Evolutionary conservation across 2,888 invertebrate species (phyloP).

Genomic region (Mythimna impura): DNA sequence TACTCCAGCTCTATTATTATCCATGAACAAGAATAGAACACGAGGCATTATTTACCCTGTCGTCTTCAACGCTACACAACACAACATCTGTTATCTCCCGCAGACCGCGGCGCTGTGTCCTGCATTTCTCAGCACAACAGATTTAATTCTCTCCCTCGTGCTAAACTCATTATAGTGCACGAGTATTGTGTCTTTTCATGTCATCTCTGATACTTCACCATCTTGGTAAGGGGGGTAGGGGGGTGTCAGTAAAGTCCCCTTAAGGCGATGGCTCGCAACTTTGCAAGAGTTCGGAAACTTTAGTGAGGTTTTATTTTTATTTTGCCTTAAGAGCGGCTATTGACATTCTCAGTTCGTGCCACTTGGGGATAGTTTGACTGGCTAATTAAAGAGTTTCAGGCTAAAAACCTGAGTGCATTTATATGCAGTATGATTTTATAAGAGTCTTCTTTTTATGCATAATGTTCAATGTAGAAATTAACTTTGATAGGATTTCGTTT

Average conservation of each 20-base stretch:
- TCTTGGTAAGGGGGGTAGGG: slow-evolving; percentile 22
- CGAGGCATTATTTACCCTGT: neutral
- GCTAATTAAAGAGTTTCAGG: slow-evolving; percentile 32
- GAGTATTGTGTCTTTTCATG: slow-evolving; percentile 56
- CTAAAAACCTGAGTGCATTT: neutral
- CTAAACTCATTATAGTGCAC: slow-evolving; percentile 49
- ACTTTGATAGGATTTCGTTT: neutral
- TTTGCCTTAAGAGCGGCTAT: slow-evolving; percentile 19
- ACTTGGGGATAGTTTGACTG: slow-evolving; percentile 24
- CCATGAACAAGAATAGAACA: neutral
- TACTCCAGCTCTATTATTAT: neutral
- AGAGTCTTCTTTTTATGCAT: neutral
- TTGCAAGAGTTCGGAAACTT: slow-evolving; percentile 38
- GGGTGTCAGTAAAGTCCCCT: slow-evolving; percentile 41
- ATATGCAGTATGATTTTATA: slow-evolving; percentile 7
- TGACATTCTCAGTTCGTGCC: slow-evolving; percentile 35
- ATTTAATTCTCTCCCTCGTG: slow-evolving; percentile 47
- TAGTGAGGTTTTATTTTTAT: slow-evolving; percentile 30
- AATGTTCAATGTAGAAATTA: too few relatives aligned
- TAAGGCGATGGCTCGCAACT: slow-evolving; percentile 56
- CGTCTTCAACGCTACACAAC: neutral
- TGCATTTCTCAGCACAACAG: slow-evolving; percentile 36
- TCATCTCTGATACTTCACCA: slow-evolving; percentile 48
- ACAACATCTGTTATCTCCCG: slow-evolving; percentile 1
- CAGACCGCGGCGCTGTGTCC: slow-evolving; percentile 10